Conservation (phyloP, 2,888 invertebrate genomes). For the Apamea crenata region DNA sequence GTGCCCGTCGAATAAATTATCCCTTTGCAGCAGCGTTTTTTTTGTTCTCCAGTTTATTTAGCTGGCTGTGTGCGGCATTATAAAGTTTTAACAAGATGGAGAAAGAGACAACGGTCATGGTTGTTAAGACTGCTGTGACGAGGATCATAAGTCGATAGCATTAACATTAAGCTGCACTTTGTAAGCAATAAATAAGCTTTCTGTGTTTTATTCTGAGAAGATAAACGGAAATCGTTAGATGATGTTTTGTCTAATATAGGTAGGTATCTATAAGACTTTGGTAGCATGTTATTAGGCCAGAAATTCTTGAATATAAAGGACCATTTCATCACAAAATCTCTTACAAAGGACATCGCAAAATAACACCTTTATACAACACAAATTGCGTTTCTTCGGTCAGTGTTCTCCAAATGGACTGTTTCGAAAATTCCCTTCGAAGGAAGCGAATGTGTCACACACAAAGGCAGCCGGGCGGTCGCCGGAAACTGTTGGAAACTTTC, state of each 20-base stretch:
- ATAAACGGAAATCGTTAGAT: not conserved
- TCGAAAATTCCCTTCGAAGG: conserved; percentile 58
- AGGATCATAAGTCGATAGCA: conserved; percentile 19
- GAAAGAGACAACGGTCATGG: conserved; percentile 57
- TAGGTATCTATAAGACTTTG: not conserved
- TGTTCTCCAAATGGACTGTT: conserved; percentile 15
- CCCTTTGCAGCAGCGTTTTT: conserved; percentile 71
- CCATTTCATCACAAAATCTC: not conserved
- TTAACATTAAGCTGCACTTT: conserved; percentile 16
- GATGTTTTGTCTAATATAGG: too few relatives aligned
- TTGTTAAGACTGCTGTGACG: not conserved
- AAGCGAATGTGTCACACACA: conserved; percentile 68
- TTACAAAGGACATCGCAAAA: not conserved
- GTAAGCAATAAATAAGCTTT: conserved; percentile 2
- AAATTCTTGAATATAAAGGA: not conserved
- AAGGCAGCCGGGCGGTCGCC: conserved; percentile 51
- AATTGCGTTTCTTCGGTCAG: conserved; percentile 8
- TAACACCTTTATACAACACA: conserved; percentile 5
- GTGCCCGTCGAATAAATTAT: conserved; percentile 80
- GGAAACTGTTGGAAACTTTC: conserved; percentile 70
- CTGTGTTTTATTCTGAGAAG: conserved; percentile 9
- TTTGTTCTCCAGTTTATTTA: conserved; percentile 77
- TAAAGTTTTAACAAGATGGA: conserved; percentile 77
- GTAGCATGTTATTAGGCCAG: not conserved
- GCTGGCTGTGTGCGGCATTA: conserved; percentile 66